These are phyloP conservation scores for Theristicus caerulescens DNA, from an alignment of 2,113 vertebrate species.

Conservation along the genomic window DNA sequence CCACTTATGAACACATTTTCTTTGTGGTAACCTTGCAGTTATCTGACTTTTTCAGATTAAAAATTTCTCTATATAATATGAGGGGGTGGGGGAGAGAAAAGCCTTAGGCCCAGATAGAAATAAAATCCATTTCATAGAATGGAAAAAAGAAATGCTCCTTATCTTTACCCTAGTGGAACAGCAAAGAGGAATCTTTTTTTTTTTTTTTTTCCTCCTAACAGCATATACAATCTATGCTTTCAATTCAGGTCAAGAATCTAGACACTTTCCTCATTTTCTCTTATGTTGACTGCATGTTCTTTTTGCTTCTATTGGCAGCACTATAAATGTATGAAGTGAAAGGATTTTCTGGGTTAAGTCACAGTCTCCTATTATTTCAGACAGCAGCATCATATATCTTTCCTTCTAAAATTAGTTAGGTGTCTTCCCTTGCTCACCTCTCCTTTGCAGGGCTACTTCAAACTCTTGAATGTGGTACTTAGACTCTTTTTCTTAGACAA, in stretches of 20 bases:
- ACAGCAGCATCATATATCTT: slow-evolving; percentile 24
- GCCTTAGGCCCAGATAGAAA: neutral
- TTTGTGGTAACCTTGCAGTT: neutral
- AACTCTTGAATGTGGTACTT: neutral
- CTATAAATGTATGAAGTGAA: slow-evolving; percentile 25
- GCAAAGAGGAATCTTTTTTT: neutral
- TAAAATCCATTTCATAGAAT: neutral
- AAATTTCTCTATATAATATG: neutral
- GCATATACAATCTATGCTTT: neutral
- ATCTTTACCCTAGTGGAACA: neutral
- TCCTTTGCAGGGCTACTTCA: neutral
- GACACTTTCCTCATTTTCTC: neutral
- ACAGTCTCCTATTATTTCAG: slow-evolving; percentile 35
- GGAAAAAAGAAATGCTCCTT: neutral
- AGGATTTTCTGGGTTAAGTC: slow-evolving; percentile 42
- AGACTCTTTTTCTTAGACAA: neutral
- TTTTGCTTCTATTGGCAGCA: slow-evolving; percentile 7
- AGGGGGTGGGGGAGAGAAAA: neutral
- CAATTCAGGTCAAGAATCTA: neutral
- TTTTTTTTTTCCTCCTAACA: accelerated
- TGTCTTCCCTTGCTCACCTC: neutral
- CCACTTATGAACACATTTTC: neutral
- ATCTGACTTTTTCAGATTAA: neutral
- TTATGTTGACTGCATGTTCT: neutral
- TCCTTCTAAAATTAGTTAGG: slow-evolving; percentile 29